Conservation (phyloP, 1,140 invertebrate species). For the Drosophila truncata region DNA sequence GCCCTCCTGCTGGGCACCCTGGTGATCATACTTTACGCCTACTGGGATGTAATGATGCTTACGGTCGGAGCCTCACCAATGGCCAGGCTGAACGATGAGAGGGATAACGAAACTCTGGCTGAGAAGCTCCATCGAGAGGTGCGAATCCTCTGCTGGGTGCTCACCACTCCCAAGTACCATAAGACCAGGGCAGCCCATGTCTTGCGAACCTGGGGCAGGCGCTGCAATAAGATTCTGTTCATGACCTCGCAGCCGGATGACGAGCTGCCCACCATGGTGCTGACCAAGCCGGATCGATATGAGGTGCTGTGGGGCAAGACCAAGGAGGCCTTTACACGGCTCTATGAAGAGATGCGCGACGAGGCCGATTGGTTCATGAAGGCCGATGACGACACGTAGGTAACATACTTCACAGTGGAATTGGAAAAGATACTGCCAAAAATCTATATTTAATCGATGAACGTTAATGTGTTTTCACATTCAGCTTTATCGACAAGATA, state of each 20-base stretch:
- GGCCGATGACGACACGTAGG: constrained; percentile 97
- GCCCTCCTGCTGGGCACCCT: constrained; percentile 5
- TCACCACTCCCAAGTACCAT: constrained; percentile 96
- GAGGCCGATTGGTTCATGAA: constrained; percentile 97
- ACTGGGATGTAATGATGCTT: constrained; percentile 61
- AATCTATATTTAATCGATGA: not conserved
- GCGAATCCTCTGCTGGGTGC: constrained; percentile 96
- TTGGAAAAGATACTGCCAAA: not conserved
- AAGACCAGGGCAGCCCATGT: constrained; percentile 95
- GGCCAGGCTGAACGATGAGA: not conserved
- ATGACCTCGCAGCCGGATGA: constrained; percentile 91
- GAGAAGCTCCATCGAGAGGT: constrained; percentile 86
- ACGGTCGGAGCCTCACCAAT: not conserved
- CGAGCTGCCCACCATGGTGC: constrained; percentile 87
- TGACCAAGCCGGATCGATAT: constrained; percentile 92
- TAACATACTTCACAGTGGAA: constrained; percentile 48
- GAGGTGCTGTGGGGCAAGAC: constrained; percentile 98
- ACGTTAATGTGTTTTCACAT: not conserved
- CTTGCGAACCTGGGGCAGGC: constrained; percentile 96
- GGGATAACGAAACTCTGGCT: constrained; percentile 28
- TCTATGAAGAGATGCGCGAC: constrained; percentile 92
- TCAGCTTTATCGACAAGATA: not conserved
- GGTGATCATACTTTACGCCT: constrained; percentile 41
- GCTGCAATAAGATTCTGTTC: constrained; percentile 95
- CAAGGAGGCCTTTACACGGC: constrained; percentile 95